Base-by-base conservation (phyloP, 2,113 vertebrate genomes). In the Cepphus grylle region DNA sequence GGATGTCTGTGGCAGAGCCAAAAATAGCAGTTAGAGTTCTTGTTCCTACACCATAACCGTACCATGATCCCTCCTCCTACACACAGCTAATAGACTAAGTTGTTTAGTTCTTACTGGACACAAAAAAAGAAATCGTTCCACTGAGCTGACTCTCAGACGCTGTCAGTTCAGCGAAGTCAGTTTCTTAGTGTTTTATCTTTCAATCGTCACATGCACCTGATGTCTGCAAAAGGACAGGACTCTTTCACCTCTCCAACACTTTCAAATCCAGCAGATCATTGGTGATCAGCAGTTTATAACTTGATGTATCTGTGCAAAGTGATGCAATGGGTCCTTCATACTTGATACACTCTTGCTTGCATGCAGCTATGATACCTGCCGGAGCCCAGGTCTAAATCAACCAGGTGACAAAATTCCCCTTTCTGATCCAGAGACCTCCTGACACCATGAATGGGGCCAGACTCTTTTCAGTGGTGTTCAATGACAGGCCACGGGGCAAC, bases 21-120 rank as follows among this genome's bases (percentile, higher is more conserved):
- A 92, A 96, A 97, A 93, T 53, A 96, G 74, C 36, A 58, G 12
- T 43, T 52, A 74, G 25, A 38, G 76, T 85, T 96, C 73, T 93
- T 72, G 32, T 69, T 94, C 81, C 93, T 86, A 62, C 52, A 14
- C 43, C 55, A 40, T 55, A 89, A 76, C 83, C 25, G 69, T 56
- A 73, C 30, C 43, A 62, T 8, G 77, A 77, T 85, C 86, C 69
- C 16, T 76, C 78, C 76, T 83, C 95, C 91, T 76, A 84, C 86
- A 94, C 77, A 66, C 40, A 89, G 36, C 26, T 58, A 85, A 89
- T 70, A 67, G 55, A 52, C 21, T 7, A 29, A 62, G 47, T 45
- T 79, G 47, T 86, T 91, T 43, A 66, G 62, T 36, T 89, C 93
- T 94, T 62, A n/a, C 25, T 82, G 62, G 38, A 66, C 89, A 49